Conservation (phyloP, 2,113 vertebrate genomes). For the Azemiops feae region DNA sequence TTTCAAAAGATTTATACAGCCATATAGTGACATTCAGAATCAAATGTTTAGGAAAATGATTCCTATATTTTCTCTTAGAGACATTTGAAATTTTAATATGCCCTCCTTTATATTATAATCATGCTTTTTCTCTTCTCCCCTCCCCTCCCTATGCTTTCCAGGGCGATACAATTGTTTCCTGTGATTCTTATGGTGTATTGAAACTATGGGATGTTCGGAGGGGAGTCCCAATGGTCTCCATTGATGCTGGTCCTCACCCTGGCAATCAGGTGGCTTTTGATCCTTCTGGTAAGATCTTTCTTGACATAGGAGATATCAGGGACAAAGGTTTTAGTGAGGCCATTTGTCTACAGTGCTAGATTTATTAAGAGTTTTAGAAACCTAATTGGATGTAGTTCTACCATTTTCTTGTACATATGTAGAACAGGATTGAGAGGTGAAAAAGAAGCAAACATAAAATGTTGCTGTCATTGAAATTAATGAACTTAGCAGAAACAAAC, state of each 20-base stretch:
- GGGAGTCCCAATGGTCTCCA: conserved; percentile 46
- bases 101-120: neutral
- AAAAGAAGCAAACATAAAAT: neutral
- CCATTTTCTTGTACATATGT: neutral
- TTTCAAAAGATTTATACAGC: neutral
- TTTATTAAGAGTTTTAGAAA: neutral
- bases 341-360: neutral
- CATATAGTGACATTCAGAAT: neutral
- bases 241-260: conserved; percentile 72
- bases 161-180: conserved; percentile 77
- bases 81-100: neutral
- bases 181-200: conserved; percentile 70
- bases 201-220: conserved; percentile 82
- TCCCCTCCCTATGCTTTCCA: conserved; percentile 33
- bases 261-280: conserved; percentile 80
- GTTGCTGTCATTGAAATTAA: neutral
- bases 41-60: neutral
- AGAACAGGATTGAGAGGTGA: neutral
- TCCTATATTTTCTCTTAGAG: neutral
- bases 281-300: conserved; percentile 65
- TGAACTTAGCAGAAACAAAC: neutral
- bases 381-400: neutral
- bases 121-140: neutral
- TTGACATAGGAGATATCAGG: neutral
- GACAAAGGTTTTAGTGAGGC: neutral